Conservation (phyloP, 2,888 invertebrate species). For the Ecliptopera silaceata region DNA sequence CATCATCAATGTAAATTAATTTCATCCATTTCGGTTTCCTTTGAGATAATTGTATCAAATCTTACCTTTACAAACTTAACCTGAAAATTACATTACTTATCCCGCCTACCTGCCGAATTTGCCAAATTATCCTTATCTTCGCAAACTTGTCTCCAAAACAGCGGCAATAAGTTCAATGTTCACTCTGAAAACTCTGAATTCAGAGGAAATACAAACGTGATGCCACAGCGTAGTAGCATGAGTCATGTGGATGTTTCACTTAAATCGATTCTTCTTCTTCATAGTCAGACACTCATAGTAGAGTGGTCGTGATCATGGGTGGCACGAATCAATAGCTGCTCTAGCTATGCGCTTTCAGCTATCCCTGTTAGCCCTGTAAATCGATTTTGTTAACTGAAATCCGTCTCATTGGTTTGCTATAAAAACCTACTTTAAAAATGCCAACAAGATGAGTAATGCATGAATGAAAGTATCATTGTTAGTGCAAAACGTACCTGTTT, state of each 20-base stretch:
- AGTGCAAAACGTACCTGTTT: too few relatives aligned
- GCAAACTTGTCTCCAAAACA: slow-evolving; percentile 20
- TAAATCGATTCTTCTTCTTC: background rate
- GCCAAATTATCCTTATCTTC: slow-evolving; percentile 20
- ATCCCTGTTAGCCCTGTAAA: too few relatives aligned
- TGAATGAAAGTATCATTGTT: too few relatives aligned
- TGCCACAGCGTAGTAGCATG: background rate
- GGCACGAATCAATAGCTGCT: too few relatives aligned
- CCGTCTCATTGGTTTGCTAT: too few relatives aligned
- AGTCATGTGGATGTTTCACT: background rate
- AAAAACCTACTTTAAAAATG: too few relatives aligned
- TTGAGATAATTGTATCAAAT: slow-evolving; percentile 13
- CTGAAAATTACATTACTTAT: slow-evolving; percentile 6
- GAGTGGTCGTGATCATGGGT: too few relatives aligned
- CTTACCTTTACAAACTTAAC: slow-evolving; percentile 4
- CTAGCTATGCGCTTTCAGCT: too few relatives aligned
- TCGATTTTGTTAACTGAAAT: too few relatives aligned
- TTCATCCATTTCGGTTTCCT: background rate
- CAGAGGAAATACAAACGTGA: slow-evolving; percentile 7
- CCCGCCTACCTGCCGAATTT: slow-evolving; percentile 14
- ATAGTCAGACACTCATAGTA: too few relatives aligned
- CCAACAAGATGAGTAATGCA: too few relatives aligned
- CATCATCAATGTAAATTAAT: slow-evolving; percentile 4
- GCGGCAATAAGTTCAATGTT: slow-evolving; percentile 20
- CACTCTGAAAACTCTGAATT: slow-evolving; percentile 15